Percentiles rank a stretch among this genome's conserved stretches.
These are phyloP conservation scores for Macrobrachium rosenbergii DNA, from an alignment of 1,140 invertebrate species.

Conservation along the genomic window DNA sequence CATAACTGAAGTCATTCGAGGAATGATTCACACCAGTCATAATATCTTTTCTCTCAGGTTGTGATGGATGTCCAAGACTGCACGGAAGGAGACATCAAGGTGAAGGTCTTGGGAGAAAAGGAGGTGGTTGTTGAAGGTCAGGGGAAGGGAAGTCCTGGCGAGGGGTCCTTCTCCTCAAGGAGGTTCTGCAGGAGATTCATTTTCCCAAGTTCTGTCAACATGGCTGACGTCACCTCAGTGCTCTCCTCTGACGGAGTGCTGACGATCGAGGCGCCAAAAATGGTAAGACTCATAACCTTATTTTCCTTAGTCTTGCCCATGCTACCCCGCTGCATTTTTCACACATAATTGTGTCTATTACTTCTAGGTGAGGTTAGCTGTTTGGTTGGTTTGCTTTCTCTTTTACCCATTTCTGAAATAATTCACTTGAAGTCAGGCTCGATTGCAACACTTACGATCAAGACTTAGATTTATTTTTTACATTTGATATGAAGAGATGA, in stretches of 20 bases:
- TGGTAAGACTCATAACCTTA: background rate
- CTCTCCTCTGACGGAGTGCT: conserved; percentile 44
- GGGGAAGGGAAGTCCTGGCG: background rate
- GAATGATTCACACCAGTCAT: too few relatives aligned
- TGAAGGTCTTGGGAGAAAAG: background rate
- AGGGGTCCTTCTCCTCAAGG: too few relatives aligned
- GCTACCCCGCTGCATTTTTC: too few relatives aligned
- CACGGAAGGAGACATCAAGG: background rate
- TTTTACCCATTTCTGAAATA: background rate
- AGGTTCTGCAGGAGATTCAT: conserved; percentile 31
- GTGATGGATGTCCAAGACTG: conserved; percentile 2
- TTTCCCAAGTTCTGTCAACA: conserved; percentile 31
- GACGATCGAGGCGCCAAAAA: conserved; percentile 37
- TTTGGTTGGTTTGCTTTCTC: background rate
- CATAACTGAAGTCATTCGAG: too few relatives aligned
- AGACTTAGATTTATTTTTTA: too few relatives aligned
- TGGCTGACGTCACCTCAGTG: conserved; percentile 44
- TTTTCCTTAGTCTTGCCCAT: too few relatives aligned
- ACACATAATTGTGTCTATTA: background rate
- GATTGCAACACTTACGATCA: too few relatives aligned
- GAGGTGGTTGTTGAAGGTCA: background rate
- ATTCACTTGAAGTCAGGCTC: too few relatives aligned
- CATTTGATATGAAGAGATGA: too few relatives aligned
- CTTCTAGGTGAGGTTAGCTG: too few relatives aligned
- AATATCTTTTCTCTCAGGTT: background rate